phyloP scores from a whole-genome alignment of 2,113 vertebrate genomes.

The Ptilorrhoa leucosticta region DNA sequence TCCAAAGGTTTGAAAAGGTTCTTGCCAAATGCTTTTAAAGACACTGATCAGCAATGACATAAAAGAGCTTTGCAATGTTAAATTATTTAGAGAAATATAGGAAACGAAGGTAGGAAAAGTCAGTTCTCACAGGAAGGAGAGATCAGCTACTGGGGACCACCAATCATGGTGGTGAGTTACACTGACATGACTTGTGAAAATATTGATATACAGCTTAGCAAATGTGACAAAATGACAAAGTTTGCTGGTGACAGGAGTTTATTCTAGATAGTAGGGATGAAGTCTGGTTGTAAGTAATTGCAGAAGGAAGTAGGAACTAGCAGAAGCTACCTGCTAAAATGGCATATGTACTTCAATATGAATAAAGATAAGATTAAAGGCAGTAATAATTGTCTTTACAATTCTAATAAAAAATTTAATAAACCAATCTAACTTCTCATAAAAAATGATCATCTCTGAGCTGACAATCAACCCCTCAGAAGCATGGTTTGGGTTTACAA shows the following conservation, averaged over 20 bases:
- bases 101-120: background rate
- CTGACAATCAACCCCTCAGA: background rate
- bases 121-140: background rate
- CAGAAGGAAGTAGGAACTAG: background rate
- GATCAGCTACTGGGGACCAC: background rate
- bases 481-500: background rate
- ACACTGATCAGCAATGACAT: background rate
- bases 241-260: background rate
- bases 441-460: background rate
- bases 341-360: background rate
- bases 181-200: background rate
- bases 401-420: slow-evolving; percentile 3
- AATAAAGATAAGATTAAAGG: background rate
- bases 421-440: background rate
- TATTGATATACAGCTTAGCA: background rate
- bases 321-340: background rate
- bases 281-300: background rate
- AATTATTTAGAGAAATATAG: background rate
- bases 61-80: background rate
- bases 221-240: background rate
- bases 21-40: background rate
- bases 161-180: background rate
- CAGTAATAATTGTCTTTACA: background rate
- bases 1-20: background rate
- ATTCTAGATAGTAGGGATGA: background rate